Evolutionary conservation across 2,888 invertebrate species (phyloP).

Genomic region (Dynastes tityus): DNA sequence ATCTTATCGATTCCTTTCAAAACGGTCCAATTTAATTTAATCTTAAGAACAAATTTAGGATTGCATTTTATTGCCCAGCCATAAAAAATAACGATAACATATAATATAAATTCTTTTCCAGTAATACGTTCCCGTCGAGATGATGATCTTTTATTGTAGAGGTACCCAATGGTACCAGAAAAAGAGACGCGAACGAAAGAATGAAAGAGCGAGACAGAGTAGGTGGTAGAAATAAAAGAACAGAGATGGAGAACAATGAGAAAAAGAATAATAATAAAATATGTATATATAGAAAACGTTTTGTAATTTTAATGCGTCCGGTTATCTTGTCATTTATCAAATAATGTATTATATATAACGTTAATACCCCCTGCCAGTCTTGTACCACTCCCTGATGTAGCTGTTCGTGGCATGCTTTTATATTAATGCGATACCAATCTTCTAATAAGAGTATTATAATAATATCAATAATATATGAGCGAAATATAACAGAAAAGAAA

Average conservation of each 20-base stretch:
- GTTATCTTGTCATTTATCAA: conserved; percentile 63
- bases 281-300: conserved; percentile 47
- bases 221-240: no score
- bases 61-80: conserved; percentile 42
- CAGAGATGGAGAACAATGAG: no score
- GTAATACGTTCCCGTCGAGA: conserved; percentile 32
- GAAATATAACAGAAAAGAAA: no score
- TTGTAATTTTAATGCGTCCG: conserved; percentile 62
- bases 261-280: neutral
- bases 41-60: conserved; percentile 45
- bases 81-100: conserved; percentile 45
- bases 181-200: neutral
- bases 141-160: conserved; percentile 9
- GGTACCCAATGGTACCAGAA: conserved; percentile 8
- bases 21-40: conserved; percentile 46
- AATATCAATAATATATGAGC: neutral
- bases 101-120: conserved; percentile 47
- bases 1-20: conserved; percentile 42
- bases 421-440: conserved; percentile 68
- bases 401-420: conserved; percentile 58
- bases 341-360: conserved; percentile 58
- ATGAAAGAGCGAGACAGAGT: neutral
- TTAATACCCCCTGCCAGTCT: conserved; percentile 51
- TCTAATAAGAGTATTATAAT: conserved; percentile 61
- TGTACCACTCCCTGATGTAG: conserved; percentile 41